Conservation (phyloP, 2,113 vertebrate species). For the Eretmochelys imbricata region DNA sequence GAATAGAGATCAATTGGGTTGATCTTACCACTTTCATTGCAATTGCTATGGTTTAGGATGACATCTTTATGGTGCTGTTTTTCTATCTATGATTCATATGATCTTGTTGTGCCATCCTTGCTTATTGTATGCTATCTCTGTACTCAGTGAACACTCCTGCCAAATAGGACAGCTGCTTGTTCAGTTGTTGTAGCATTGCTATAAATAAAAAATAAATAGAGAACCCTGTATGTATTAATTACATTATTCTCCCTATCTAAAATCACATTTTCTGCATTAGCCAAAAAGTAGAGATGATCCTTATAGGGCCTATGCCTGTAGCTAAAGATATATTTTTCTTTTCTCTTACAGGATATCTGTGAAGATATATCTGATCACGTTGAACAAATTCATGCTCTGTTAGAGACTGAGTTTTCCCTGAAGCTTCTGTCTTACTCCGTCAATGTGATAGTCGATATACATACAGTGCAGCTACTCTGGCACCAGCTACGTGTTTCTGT, state of each 20-base stretch:
- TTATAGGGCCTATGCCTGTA: background rate
- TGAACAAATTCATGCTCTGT: conserved; percentile 97
- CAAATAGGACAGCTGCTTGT: conserved; percentile 57
- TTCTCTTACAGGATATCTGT: conserved; percentile 90
- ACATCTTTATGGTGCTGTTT: conserved; percentile 22
- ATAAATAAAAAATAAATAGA: background rate
- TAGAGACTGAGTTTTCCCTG: conserved; percentile 98
- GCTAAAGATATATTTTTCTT: conserved; percentile 47
- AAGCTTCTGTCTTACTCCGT: conserved; percentile 98
- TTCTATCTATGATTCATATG: conserved; percentile 33
- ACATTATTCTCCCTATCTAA: background rate
- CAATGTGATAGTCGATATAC: conserved; percentile 97
- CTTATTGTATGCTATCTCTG: background rate
- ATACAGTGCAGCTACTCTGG: conserved; percentile 95
- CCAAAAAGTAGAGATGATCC: conserved; percentile 1
- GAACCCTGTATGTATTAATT: background rate
- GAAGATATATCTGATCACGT: conserved; percentile 99
- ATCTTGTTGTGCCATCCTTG: conserved; percentile 5
- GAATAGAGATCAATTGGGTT: background rate
- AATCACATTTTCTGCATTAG: background rate
- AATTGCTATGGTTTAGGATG: conserved; percentile 15
- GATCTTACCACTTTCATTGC: background rate
- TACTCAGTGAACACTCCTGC: conserved; percentile 11
- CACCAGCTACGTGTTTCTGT: conserved; percentile 98
- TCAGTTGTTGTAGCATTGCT: conserved; percentile 45